Conservation (phyloP, 2,797 vertebrate genomes). For the Stomatorhinus walkeri region DNA sequence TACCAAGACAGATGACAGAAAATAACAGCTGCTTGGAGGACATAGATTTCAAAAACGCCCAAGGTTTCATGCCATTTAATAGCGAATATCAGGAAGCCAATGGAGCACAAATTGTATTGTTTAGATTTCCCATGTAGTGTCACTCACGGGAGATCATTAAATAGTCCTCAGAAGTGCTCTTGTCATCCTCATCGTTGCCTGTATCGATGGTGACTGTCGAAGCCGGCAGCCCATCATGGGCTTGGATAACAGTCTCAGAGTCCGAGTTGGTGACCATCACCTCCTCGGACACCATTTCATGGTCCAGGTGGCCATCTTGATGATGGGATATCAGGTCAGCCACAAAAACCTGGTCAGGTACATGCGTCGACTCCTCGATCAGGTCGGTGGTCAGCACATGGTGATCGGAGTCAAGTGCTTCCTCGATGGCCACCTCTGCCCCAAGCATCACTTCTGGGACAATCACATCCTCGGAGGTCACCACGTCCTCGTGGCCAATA, state of each 20-base stretch:
- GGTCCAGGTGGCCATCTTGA: conserved; percentile 79
- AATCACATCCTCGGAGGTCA: conserved; percentile 81
- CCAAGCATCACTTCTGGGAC: conserved; percentile 87
- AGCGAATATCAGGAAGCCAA: background rate
- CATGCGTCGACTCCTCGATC: conserved; percentile 65
- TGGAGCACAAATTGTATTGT: background rate
- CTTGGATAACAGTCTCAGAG: conserved; percentile 79
- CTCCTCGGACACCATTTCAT: conserved; percentile 87
- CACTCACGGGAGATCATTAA: conserved; percentile 96
- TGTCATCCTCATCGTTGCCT: conserved; percentile 84
- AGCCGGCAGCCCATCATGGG: conserved; percentile 66
- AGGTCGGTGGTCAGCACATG: conserved; percentile 79
- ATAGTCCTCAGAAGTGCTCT: conserved; percentile 94
- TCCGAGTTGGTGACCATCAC: conserved; percentile 84
- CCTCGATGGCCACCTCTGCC: conserved; percentile 86
- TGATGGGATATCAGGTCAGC: conserved; percentile 83
- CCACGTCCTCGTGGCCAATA: conserved; percentile 80
- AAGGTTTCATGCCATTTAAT: background rate
- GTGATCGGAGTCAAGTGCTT: conserved; percentile 75
- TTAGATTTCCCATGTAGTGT: background rate
- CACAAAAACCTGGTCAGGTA: conserved; percentile 91
- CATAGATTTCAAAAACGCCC: background rate
- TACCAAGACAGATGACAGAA: conserved; percentile 5
- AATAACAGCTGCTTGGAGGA: background rate
- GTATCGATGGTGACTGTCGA: conserved; percentile 83